phyloP scores from a whole-genome alignment of 2,888 invertebrate genomes.

The Pelosia muscerda region DNA sequence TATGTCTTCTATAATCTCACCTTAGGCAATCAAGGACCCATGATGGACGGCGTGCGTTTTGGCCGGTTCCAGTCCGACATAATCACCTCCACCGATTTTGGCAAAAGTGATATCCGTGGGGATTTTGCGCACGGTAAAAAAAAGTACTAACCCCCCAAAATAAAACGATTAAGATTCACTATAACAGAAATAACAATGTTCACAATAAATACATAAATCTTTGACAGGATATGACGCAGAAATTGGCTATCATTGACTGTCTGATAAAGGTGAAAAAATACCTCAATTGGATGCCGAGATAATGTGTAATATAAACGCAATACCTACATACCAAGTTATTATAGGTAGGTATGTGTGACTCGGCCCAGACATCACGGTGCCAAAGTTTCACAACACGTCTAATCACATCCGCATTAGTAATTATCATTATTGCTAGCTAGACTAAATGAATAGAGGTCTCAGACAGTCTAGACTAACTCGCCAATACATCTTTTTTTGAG shows the following conservation, averaged over 20 bases:
- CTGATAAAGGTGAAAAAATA: not conserved
- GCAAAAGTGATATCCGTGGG: no score
- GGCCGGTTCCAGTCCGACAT: no score
- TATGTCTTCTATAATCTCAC: no score
- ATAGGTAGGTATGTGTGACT: conserved; percentile 2
- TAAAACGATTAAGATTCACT: no score
- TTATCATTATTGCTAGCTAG: conserved; percentile 18
- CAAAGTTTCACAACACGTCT: conserved; percentile 2
- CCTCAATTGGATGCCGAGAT: not conserved
- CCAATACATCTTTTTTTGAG: not conserved
- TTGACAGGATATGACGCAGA: not conserved
- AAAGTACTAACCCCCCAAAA: no score
- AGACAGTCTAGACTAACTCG: conserved; percentile 19
- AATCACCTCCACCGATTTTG: no score
- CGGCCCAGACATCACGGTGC: conserved; percentile 18
- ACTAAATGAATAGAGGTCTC: conserved; percentile 10
- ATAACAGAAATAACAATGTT: no score
- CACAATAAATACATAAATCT: not conserved
- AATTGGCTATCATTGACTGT: not conserved
- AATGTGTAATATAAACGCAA: not conserved
- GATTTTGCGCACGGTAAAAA: no score
- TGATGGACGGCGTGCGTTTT: no score
- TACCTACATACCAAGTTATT: not conserved
- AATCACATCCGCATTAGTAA: conserved; percentile 10
- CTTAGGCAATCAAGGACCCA: no score